A percentile compares a stretch with the other conserved stretches of the same genome.
These are phyloP conservation scores for Pandemis corylana DNA, from an alignment of 2,888 invertebrate species.

Conservation along the genomic window DNA sequence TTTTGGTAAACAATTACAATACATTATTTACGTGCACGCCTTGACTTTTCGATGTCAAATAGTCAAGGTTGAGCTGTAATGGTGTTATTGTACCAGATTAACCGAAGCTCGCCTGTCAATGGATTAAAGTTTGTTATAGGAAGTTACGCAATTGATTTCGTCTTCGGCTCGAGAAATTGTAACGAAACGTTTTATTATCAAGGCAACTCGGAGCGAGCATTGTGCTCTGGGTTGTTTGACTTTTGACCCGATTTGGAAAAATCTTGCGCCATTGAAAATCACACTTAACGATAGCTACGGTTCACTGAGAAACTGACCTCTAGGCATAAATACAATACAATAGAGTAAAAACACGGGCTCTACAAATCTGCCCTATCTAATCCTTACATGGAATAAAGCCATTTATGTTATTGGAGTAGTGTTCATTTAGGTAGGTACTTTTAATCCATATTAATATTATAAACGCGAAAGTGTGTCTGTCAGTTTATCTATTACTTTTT, in stretches of 20 bases:
- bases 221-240: slow-evolving; percentile 11
- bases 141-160: slow-evolving; percentile 39
- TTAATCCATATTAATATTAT: no score
- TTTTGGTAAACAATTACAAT: slow-evolving; percentile 66
- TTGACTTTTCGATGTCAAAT: slow-evolving; percentile 69
- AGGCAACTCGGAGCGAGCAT: slow-evolving; percentile 27
- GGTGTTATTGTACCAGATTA: slow-evolving; percentile 56
- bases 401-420: no score
- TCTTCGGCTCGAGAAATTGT: slow-evolving; percentile 37
- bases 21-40: slow-evolving; percentile 51
- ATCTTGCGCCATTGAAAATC: slow-evolving; percentile 22
- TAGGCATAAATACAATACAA: no score
- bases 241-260: slow-evolving; percentile 29
- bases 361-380: no score
- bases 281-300: background rate
- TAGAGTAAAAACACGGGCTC: no score
- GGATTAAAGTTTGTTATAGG: slow-evolving; percentile 39
- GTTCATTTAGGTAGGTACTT: no score
- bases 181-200: slow-evolving; percentile 38
- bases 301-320: background rate
- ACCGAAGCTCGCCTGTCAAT: slow-evolving; percentile 28
- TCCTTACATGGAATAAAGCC: no score
- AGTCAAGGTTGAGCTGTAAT: slow-evolving; percentile 64
- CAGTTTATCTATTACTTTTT: no score
- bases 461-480: no score